Percentiles rank a stretch among this genome's conserved stretches.
Conservation (phyloP, 37 sponge, comb jelly and placozoan genomes). For the Ephydatia muelleri region DNA sequence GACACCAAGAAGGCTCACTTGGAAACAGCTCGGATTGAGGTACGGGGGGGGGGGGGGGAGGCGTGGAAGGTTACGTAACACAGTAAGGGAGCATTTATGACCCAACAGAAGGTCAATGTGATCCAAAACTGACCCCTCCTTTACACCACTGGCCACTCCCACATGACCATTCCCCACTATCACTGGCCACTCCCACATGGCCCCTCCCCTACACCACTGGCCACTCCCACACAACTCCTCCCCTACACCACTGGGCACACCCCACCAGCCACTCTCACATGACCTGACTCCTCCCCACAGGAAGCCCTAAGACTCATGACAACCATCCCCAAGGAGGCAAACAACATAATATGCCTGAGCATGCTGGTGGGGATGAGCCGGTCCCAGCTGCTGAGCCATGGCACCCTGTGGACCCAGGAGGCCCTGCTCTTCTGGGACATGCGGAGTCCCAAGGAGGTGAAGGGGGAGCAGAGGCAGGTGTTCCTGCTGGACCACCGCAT, state of each 20-base stretch:
- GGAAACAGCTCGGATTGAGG: conserved; percentile 5
- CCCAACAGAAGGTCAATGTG: too few species aligned
- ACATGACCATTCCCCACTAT: too few species aligned
- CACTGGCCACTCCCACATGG: too few species aligned
- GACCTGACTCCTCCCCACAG: not conserved
- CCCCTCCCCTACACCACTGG: too few species aligned
- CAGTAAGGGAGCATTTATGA: not conserved
- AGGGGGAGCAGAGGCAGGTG: conserved; percentile 30
- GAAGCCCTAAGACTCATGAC: conserved; percentile 60
- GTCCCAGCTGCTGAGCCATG: conserved; percentile 15
- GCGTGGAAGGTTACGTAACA: not conserved
- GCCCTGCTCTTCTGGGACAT: conserved; percentile 39
- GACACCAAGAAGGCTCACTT: conserved; percentile 18
- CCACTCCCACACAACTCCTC: too few species aligned
- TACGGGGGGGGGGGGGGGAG: not conserved
- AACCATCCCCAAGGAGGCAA: conserved; percentile 63
- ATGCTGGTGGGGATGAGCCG: conserved; percentile 45
- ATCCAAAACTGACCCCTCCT: too few species aligned
- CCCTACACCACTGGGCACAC: too few species aligned
- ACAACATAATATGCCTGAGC: conserved; percentile 64
- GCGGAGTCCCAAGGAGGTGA: not conserved
- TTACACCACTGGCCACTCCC: too few species aligned
- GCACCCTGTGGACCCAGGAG: conserved; percentile 37
- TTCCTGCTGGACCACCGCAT: conserved; percentile 63
- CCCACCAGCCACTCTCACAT: too few species aligned